Percentiles rank a stretch among this genome's conserved stretches.
phyloP scores from a whole-genome alignment of 2,888 invertebrate genomes.

The Cryptophagus acutangulus region DNA sequence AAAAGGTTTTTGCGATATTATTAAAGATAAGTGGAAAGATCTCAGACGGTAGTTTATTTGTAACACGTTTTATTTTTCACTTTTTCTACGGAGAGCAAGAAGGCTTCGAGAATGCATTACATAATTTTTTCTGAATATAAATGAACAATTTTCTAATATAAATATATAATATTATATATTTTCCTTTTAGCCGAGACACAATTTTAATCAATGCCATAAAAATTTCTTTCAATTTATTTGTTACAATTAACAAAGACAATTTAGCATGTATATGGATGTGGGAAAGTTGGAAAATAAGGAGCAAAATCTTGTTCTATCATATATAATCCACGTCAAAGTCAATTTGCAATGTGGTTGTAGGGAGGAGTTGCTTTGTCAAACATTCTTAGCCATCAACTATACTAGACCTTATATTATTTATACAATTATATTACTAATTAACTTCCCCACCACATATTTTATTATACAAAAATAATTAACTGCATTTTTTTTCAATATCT shows the following conservation, averaged over 20 bases:
- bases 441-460: too few relatives aligned
- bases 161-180: conserved; percentile 9
- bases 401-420: conserved; percentile 2
- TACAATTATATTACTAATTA: neutral
- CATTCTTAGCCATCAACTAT: conserved; percentile 38
- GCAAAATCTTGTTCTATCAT: too few relatives aligned
- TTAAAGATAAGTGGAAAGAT: conserved; percentile 45
- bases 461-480: too few relatives aligned
- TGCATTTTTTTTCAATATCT: too few relatives aligned
- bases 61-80: conserved; percentile 1
- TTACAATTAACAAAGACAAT: too few relatives aligned
- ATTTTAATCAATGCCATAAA: too few relatives aligned
- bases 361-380: conserved; percentile 33
- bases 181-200: too few relatives aligned
- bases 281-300: conserved; percentile 1
- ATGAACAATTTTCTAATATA: conserved; percentile 10
- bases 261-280: neutral
- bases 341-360: conserved; percentile 28
- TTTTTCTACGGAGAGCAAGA: too few relatives aligned
- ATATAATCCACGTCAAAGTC: too few relatives aligned
- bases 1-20: conserved; percentile 48
- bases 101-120: conserved; percentile 12
- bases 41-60: conserved; percentile 21
- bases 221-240: too few relatives aligned
- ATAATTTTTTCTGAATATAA: conserved; percentile 13